These are phyloP conservation scores for Scortum barcoo DNA, from an alignment of 2,113 vertebrate genomes.

Conservation along the genomic window DNA sequence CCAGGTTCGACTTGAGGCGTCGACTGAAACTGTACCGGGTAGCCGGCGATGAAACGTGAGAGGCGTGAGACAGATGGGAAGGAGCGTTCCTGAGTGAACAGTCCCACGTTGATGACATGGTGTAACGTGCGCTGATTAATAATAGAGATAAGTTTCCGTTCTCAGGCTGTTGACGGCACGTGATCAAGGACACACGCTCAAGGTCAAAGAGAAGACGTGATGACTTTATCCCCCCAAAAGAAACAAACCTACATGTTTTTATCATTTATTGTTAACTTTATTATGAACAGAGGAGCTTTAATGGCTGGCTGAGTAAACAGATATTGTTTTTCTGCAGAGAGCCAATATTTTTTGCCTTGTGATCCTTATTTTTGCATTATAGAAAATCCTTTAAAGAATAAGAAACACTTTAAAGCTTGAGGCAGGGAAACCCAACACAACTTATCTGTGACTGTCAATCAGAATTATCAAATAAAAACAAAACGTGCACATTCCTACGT, in stretches of 20 bases:
- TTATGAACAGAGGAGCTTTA: not conserved
- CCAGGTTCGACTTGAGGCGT: conserved; percentile 1
- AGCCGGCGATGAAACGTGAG: conserved; percentile 54
- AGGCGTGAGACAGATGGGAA: conserved; percentile 64
- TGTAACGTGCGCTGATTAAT: conserved; percentile 33
- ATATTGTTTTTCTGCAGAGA: not conserved
- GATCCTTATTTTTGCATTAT: not conserved
- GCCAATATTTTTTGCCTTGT: not conserved
- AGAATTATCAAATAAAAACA: not conserved
- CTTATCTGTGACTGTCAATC: not conserved
- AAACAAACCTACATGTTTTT: not conserved
- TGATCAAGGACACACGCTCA: not conserved
- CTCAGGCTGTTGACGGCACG: not conserved
- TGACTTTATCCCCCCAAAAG: no score
- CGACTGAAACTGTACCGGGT: conserved; percentile 24
- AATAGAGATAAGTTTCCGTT: conserved; percentile 30
- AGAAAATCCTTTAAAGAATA: no score
- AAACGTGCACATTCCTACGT: not conserved
- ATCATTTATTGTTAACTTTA: not conserved
- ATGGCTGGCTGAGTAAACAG: no score
- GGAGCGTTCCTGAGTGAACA: conserved; percentile 11
- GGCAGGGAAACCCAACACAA: not conserved
- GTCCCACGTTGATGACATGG: conserved; percentile 2
- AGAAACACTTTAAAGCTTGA: not conserved
- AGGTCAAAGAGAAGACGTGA: conserved; percentile 30